A percentile compares a stretch with the other conserved stretches of the same genome.
These are phyloP conservation scores for Ammodytes dubius DNA, from an alignment of 2,113 vertebrate genomes.

Conservation along the genomic window DNA sequence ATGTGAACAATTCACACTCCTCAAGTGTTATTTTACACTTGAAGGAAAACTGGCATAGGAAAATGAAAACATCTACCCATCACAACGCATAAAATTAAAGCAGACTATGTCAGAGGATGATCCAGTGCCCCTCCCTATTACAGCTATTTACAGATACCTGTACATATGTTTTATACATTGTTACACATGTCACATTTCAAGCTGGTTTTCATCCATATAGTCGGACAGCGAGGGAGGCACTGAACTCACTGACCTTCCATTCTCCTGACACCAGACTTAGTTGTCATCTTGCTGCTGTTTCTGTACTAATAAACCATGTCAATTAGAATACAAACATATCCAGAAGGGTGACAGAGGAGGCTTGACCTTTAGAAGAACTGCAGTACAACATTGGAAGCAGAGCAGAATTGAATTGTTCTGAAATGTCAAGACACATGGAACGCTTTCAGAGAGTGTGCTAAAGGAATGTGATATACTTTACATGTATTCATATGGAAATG, in stretches of 20 bases:
- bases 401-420: constrained; percentile 23
- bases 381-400: constrained; percentile 29
- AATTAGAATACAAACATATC: constrained; percentile 62
- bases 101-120: constrained; percentile 9
- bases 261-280: constrained; percentile 25
- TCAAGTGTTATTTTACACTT: background rate
- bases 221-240: constrained; percentile 39
- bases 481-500: too few species aligned
- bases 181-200: constrained; percentile 73
- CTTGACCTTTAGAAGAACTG: constrained; percentile 63
- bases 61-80: constrained; percentile 2
- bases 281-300: constrained; percentile 59
- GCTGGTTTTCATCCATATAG: constrained; percentile 37
- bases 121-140: background rate
- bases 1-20: background rate
- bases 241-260: constrained; percentile 68
- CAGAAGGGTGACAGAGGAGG: constrained; percentile 38
- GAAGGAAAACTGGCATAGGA: background rate
- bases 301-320: constrained; percentile 64
- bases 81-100: background rate
- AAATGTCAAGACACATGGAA: constrained; percentile 56
- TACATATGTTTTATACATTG: constrained; percentile 54
- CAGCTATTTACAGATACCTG: constrained; percentile 42
- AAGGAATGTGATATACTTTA: background rate
- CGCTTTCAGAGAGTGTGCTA: background rate